These are phyloP conservation scores for Thaumatotibia leucotreta DNA, from an alignment of 1,140 invertebrate species.

Conservation along the genomic window DNA sequence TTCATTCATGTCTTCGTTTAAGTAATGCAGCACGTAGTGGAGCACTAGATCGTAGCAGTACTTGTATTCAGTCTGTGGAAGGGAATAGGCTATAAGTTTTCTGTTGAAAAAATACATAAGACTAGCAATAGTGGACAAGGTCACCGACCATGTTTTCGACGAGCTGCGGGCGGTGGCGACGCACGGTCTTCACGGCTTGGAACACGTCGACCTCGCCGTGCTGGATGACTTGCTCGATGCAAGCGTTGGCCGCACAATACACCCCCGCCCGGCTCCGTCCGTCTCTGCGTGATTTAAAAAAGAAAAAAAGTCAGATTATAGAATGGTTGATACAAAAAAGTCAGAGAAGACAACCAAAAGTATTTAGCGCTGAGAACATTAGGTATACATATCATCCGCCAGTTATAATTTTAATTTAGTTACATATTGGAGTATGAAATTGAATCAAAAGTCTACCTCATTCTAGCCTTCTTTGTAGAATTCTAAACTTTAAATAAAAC, in stretches of 20 bases:
- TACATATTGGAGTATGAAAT: too few relatives aligned
- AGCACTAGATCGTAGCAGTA: conserved; percentile 97
- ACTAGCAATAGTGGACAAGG: not conserved
- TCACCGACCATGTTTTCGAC: conserved; percentile 92
- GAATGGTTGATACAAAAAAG: too few relatives aligned
- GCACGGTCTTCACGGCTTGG: conserved; percentile 97
- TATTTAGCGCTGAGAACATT: too few relatives aligned
- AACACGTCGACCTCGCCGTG: conserved; percentile 99
- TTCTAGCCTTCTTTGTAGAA: too few relatives aligned
- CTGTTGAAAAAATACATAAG: not conserved
- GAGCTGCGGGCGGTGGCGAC: conserved; percentile 94
- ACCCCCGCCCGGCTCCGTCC: conserved; percentile 95
- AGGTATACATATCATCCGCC: too few relatives aligned
- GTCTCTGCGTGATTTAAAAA: conserved; percentile 81
- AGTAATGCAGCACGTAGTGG: conserved; percentile 95
- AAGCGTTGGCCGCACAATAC: conserved; percentile 97
- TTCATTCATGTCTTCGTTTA: conserved; percentile 92
- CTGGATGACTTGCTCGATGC: conserved; percentile 98
- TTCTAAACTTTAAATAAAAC: too few relatives aligned
- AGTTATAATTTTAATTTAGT: too few relatives aligned
- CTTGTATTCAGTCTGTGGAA: conserved; percentile 95
- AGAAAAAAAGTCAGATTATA: too few relatives aligned
- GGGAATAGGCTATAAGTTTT: conserved; percentile 32
- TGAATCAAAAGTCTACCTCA: too few relatives aligned
- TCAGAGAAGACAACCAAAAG: too few relatives aligned